Percentiles rank a stretch among this genome's conserved stretches.
Conservation (phyloP, 2,888 invertebrate species). For the Hartigia nigra region DNA sequence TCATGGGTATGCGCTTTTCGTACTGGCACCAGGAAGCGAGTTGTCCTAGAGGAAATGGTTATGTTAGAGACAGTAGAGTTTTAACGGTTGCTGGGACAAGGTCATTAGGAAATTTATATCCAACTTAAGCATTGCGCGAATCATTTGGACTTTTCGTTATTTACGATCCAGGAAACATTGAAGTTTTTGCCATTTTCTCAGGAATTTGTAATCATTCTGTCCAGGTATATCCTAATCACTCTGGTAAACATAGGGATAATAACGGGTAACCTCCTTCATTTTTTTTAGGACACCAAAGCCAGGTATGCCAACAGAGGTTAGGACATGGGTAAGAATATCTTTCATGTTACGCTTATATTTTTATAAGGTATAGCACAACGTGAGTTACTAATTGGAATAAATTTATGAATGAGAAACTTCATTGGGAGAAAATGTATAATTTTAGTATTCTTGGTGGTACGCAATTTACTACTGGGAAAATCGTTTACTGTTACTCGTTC, state of each 20-base stretch:
- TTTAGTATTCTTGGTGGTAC: not conserved
- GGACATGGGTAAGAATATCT: not conserved
- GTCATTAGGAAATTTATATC: conserved; percentile 29
- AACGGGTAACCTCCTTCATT: not conserved
- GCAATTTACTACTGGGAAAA: not conserved
- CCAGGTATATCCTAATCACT: not conserved
- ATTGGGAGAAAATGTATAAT: not conserved
- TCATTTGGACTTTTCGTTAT: conserved; percentile 24
- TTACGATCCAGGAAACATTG: conserved; percentile 20
- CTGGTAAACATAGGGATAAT: not conserved
- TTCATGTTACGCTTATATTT: not conserved
- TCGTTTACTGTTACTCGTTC: not conserved
- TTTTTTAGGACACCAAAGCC: not conserved
- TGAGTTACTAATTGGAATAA: not conserved
- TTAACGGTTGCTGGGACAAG: conserved; percentile 31
- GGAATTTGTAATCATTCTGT: not conserved
- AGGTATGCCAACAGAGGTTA: not conserved
- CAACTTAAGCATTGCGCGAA: conserved; percentile 16
- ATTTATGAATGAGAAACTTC: not conserved
- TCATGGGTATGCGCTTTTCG: not conserved
- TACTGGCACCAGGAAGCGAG: not conserved
- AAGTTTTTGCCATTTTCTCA: not conserved
- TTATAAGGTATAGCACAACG: not conserved
- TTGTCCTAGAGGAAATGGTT: conserved; percentile 22
- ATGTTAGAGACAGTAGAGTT: conserved; percentile 33